Conservation (phyloP, 2,797 vertebrate species). For the Myotis pilosus region DNA sequence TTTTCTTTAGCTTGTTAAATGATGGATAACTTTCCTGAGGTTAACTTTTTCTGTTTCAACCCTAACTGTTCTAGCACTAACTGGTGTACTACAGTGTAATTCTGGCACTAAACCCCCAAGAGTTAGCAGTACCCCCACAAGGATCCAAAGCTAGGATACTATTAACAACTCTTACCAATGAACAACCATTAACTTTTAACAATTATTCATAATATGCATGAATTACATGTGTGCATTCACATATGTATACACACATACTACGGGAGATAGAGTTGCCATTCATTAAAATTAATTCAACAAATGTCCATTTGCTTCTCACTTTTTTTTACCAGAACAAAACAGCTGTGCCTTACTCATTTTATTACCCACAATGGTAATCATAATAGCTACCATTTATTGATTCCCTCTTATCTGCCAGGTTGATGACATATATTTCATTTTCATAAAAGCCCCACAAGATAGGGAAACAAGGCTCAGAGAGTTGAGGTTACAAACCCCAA, state of each 20-base stretch:
- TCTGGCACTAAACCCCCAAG: neutral
- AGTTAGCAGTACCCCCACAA: neutral
- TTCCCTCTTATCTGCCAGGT: neutral
- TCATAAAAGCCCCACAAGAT: constrained; percentile 43
- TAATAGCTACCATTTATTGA: constrained; percentile 52
- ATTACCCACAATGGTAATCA: constrained; percentile 27
- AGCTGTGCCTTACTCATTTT: constrained; percentile 30
- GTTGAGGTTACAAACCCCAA: neutral
- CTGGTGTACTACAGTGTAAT: neutral
- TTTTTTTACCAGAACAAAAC: constrained; percentile 36
- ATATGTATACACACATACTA: neutral
- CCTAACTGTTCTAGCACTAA: neutral
- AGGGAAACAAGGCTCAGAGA: constrained; percentile 17
- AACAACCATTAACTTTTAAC: neutral
- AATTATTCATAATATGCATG: neutral
- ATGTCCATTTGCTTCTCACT: neutral
- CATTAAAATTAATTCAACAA: neutral
- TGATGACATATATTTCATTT: constrained; percentile 56
- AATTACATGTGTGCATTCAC: neutral
- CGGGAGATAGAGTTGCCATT: neutral
- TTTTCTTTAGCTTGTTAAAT: neutral
- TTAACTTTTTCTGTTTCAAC: neutral
- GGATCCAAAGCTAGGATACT: neutral
- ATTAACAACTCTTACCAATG: neutral
- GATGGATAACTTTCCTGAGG: neutral